Conservation (phyloP, 2,888 invertebrate species). For the Diogma glabrata region DNA sequence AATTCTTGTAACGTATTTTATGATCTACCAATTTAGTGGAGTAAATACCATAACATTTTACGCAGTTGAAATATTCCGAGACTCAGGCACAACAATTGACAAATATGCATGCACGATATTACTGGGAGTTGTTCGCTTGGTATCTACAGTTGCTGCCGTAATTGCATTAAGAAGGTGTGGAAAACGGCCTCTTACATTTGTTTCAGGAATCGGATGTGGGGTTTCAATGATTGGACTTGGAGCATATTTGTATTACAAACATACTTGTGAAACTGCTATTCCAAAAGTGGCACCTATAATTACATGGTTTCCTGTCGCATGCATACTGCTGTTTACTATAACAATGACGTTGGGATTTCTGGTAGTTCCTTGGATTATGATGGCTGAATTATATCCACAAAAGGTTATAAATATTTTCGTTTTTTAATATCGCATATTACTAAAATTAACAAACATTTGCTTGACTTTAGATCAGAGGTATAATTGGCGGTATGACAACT, state of each 20-base stretch:
- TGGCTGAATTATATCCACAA: slow-evolving; percentile 60
- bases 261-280: slow-evolving; percentile 39
- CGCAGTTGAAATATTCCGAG: slow-evolving; percentile 52
- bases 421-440: too few relatives aligned
- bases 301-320: slow-evolving; percentile 51
- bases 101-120: slow-evolving; percentile 49
- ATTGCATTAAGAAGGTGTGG: slow-evolving; percentile 48
- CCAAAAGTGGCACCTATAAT: slow-evolving; percentile 29
- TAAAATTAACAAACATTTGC: too few relatives aligned
- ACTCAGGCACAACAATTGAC: slow-evolving; percentile 44
- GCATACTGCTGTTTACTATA: slow-evolving; percentile 48
- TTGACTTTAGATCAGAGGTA: too few relatives aligned
- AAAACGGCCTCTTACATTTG: slow-evolving; percentile 49
- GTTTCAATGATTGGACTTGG: slow-evolving; percentile 48
- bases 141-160: slow-evolving; percentile 52
- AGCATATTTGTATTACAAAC: slow-evolving; percentile 46
- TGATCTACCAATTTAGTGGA: slow-evolving; percentile 59
- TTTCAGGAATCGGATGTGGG: slow-evolving; percentile 52
- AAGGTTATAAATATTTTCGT: too few relatives aligned
- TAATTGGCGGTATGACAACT: slow-evolving; percentile 54
- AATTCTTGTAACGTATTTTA: slow-evolving; percentile 50
- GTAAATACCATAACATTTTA: slow-evolving; percentile 59
- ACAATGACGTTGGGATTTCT: slow-evolving; percentile 54
- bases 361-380: slow-evolving; percentile 63
- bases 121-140: slow-evolving; percentile 45